These are phyloP conservation scores for Astatotilapia flaviijosephi DNA, from an alignment of 2,113 vertebrate species.

Conservation along the genomic window DNA sequence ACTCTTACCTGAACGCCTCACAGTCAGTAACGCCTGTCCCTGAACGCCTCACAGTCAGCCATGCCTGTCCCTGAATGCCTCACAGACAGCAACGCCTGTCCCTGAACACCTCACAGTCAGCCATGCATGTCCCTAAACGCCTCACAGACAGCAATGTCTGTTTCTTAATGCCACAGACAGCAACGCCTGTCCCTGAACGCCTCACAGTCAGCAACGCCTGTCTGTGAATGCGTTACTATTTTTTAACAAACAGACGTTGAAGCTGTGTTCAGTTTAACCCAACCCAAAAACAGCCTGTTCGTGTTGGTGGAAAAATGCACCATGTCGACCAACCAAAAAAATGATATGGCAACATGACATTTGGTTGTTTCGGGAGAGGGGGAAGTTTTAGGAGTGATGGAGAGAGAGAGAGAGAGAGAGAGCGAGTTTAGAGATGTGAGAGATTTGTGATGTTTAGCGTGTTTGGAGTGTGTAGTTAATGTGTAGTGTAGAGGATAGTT, in stretches of 20 bases:
- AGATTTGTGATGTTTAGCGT: neutral
- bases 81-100: accelerated
- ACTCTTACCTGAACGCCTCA: neutral
- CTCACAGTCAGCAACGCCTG: accelerated
- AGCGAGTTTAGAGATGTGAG: neutral
- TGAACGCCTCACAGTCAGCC: neutral
- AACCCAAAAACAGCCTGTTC: neutral
- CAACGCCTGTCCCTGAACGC: accelerated
- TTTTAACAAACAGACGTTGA: neutral
- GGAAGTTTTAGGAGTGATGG: neutral
- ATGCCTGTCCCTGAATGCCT: neutral
- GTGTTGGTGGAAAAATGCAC: neutral
- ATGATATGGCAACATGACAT: neutral
- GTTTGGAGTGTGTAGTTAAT: neutral
- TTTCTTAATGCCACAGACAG: neutral
- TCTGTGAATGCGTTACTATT: neutral
- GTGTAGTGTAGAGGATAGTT: neutral
- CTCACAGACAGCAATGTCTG: too few relatives aligned
- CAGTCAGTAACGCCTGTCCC: accelerated
- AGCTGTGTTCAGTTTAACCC: neutral
- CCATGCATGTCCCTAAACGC: accelerated
- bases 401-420: neutral
- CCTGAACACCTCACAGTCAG: neutral
- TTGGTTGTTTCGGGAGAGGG: neutral
- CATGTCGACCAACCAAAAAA: neutral